Evolutionary conservation across 1,140 invertebrate species (phyloP).

Genomic region (Bicyclus anynana): DNA sequence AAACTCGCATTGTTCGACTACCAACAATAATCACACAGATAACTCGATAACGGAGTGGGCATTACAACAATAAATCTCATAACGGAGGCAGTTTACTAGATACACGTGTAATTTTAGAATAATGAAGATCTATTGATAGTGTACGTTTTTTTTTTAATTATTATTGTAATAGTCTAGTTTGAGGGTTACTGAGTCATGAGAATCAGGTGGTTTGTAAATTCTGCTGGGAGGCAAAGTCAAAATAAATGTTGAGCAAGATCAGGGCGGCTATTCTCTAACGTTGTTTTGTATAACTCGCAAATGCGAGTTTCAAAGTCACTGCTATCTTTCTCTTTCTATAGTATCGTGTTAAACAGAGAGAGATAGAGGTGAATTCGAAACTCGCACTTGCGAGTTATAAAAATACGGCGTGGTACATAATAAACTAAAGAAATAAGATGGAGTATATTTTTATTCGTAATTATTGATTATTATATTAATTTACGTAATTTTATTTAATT

Average conservation of each 20-base stretch:
- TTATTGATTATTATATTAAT: too few relatives aligned
- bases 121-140: conserved; percentile 20
- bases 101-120: conserved; percentile 22
- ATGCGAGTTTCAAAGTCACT: too few relatives aligned
- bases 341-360: too few relatives aligned
- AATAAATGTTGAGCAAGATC: neutral
- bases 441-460: too few relatives aligned
- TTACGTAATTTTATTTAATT: too few relatives aligned
- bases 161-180: neutral
- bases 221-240: neutral
- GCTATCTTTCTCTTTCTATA: too few relatives aligned
- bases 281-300: too few relatives aligned
- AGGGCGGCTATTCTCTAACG: too few relatives aligned
- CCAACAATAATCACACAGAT: conserved; percentile 38
- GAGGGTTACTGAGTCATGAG: conserved; percentile 12
- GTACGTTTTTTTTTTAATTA: conserved; percentile 2
- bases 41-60: conserved; percentile 24
- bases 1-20: conserved; percentile 36
- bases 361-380: too few relatives aligned
- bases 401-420: too few relatives aligned
- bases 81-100: conserved; percentile 22
- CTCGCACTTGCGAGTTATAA: too few relatives aligned
- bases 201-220: neutral
- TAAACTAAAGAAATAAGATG: too few relatives aligned
- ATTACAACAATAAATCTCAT: conserved; percentile 25